A percentile compares a stretch with the other conserved stretches of the same genome.
These are phyloP conservation scores for Drosophila anomalipes DNA, from an alignment of 2,888 invertebrate species.

Conservation along the genomic window DNA sequence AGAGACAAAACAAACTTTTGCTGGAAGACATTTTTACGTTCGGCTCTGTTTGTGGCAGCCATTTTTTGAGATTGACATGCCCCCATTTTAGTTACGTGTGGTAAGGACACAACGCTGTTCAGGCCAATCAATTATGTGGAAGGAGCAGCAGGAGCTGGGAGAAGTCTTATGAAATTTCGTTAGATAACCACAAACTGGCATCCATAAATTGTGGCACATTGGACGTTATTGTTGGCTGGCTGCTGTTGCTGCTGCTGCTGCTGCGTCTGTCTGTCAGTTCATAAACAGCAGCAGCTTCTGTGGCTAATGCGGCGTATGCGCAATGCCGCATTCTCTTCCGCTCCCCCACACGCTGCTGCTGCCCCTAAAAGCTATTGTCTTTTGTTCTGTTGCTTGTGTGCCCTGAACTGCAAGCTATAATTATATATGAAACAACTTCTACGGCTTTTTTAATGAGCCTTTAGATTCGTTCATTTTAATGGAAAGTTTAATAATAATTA, in stretches of 20 bases:
- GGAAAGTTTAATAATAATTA: neutral
- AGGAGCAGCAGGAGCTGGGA: conserved; percentile 8
- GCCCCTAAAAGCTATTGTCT: conserved; percentile 36
- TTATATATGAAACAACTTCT: conserved; percentile 7
- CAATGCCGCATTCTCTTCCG: conserved; percentile 36
- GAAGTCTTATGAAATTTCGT: conserved; percentile 45
- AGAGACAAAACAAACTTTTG: neutral
- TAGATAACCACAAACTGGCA: conserved; percentile 58
- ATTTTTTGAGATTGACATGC: conserved; percentile 32
- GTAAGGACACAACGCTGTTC: conserved; percentile 20
- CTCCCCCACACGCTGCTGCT: neutral
- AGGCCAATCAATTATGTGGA: conserved; percentile 61
- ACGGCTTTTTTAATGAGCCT: neutral
- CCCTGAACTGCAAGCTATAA: conserved; percentile 30
- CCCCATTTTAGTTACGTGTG: conserved; percentile 23
- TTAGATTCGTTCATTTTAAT: neutral
- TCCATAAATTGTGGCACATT: conserved; percentile 67
- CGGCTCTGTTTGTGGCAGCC: neutral
- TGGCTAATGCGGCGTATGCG: conserved; percentile 64
- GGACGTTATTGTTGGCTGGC: conserved; percentile 4
- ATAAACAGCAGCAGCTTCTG: conserved; percentile 43
- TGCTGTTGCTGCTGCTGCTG: neutral
- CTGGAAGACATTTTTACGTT: neutral
- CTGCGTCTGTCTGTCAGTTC: conserved; percentile 37
- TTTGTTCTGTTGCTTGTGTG: conserved; percentile 9